Percentiles rank a stretch among this genome's conserved stretches.
These are phyloP conservation scores for Enteromius unitaeniatus DNA, from an alignment of 2,797 vertebrate genomes.

Conservation along the genomic window DNA sequence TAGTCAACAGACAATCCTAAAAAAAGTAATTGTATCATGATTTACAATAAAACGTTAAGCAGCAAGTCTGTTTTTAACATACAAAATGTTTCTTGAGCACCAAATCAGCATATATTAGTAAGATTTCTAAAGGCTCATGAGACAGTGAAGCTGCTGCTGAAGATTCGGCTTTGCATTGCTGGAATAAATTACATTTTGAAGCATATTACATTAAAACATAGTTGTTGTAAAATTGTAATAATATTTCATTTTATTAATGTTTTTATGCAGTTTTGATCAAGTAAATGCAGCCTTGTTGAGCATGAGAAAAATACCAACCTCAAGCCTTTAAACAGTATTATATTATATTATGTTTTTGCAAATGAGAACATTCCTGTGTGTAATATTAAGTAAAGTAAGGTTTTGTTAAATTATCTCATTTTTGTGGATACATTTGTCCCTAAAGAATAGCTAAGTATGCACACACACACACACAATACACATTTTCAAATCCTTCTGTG, in stretches of 20 bases:
- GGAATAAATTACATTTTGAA: background rate
- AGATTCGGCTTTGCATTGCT: background rate
- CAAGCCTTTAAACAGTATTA: background rate
- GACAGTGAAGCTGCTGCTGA: background rate
- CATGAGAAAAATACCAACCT: background rate
- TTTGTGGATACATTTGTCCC: background rate
- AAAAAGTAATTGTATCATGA: background rate
- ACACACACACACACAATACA: constrained; percentile 35
- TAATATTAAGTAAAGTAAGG: background rate
- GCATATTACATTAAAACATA: background rate
- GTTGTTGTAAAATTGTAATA: background rate
- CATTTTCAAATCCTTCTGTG: constrained; percentile 64
- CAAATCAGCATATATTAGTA: background rate
- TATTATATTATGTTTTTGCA: background rate
- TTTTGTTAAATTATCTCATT: background rate
- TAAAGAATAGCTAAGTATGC: constrained; percentile 10
- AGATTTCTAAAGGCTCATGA: background rate
- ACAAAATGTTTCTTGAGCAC: background rate
- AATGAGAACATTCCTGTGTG: background rate
- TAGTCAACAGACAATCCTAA: background rate
- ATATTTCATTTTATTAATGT: background rate
- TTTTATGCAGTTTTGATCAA: background rate
- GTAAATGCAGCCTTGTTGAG: background rate
- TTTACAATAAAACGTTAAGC: background rate
- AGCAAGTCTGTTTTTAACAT: background rate